Evolutionary conservation across 2,113 vertebrate genomes (phyloP).

Genomic region (Coregonus clupeaformis): DNA sequence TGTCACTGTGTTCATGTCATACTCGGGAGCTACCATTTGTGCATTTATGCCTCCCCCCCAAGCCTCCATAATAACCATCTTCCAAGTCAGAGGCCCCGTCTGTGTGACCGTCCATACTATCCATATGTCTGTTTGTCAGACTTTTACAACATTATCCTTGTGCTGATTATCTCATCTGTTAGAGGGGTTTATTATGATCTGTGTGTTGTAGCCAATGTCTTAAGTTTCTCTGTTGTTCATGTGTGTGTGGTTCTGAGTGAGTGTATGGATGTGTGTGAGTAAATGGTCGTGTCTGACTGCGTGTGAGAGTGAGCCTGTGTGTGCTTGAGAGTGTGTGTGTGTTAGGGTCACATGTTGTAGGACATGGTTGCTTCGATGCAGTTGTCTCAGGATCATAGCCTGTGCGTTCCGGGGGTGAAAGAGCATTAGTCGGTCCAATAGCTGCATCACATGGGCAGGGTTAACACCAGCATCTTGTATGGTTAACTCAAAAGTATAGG

Average conservation of each 20-base stretch:
- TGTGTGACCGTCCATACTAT: background rate
- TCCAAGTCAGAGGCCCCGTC: background rate
- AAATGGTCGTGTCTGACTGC: background rate
- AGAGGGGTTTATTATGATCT: constrained; percentile 20
- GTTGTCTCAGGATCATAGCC: constrained; percentile 66
- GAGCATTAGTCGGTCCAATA: constrained; percentile 35
- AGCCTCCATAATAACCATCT: background rate
- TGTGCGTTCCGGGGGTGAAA: constrained; percentile 30
- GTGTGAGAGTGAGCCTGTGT: background rate
- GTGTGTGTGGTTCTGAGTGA: background rate
- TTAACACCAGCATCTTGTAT: constrained; percentile 86
- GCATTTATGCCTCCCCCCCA: constrained; percentile 5
- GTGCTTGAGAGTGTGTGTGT: constrained; percentile 23
- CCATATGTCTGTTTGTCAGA: constrained; percentile 5
- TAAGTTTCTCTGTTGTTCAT: constrained; percentile 20
- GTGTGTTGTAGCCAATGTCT: constrained; percentile 36
- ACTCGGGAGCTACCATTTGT: constrained; percentile 16
- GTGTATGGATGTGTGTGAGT: constrained; percentile 1
- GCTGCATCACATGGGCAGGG: constrained; percentile 57
- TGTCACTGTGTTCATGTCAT: background rate
- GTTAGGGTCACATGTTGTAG: constrained; percentile 31
- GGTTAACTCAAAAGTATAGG: constrained; percentile 64
- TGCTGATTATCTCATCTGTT: constrained; percentile 37
- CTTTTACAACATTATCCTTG: constrained; percentile 18
- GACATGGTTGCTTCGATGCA: constrained; percentile 54